Evolutionary conservation across 2,888 invertebrate genomes (phyloP).

Genomic region (Hyalella azteca): DNA sequence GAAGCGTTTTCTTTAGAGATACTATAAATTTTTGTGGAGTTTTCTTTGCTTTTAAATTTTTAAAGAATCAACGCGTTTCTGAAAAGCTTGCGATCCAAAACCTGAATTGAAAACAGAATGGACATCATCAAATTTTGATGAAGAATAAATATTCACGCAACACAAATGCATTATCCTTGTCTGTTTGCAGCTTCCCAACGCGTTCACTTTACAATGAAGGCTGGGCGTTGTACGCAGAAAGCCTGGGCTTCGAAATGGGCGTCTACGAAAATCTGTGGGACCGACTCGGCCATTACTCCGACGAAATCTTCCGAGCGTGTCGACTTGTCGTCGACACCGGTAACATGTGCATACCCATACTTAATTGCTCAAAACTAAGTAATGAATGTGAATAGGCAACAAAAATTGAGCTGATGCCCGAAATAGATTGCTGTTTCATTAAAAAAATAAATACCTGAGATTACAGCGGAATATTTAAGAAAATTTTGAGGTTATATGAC

Average conservation of each 20-base stretch:
- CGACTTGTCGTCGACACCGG: slow-evolving; percentile 63
- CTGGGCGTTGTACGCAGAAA: slow-evolving; percentile 63
- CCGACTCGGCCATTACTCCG: slow-evolving; percentile 60
- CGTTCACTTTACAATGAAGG: slow-evolving; percentile 59
- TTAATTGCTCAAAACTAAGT: neutral
- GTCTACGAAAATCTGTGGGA: slow-evolving; percentile 61
- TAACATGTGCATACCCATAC: neutral
- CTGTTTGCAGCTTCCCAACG: slow-evolving; percentile 48
- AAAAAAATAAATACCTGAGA: too few species aligned
- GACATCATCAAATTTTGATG: too few species aligned
- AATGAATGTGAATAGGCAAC: neutral
- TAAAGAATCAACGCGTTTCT: too few species aligned
- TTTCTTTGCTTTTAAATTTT: too few species aligned
- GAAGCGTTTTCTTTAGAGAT: too few species aligned
- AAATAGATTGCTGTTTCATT: too few species aligned
- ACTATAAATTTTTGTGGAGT: too few species aligned
- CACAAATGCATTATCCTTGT: slow-evolving; percentile 19
- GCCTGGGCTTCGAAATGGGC: slow-evolving; percentile 62
- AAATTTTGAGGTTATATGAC: too few species aligned
- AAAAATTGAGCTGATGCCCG: neutral
- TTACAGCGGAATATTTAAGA: too few species aligned
- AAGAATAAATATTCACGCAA: too few species aligned
- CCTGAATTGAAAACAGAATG: too few species aligned
- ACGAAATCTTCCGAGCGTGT: slow-evolving; percentile 62
- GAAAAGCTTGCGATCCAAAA: too few species aligned